Base-by-base conservation (phyloP, 1,140 invertebrate genomes). In the Cheumatopsyche charites region DNA sequence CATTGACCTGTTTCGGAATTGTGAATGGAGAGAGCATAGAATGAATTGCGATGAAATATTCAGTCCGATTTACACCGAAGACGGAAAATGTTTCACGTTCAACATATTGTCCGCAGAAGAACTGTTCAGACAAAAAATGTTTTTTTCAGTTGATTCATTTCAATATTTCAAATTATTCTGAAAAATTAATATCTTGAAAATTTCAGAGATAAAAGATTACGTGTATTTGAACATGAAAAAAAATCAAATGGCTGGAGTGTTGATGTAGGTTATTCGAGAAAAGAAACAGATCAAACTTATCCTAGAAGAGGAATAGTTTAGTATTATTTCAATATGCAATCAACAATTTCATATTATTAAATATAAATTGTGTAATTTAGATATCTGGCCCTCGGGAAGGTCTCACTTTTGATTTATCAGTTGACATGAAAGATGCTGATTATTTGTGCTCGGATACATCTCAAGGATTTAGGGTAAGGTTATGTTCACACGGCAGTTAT, bases 91-190 rank as follows among this genome's bases (percentile, higher is more conserved):
- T 19, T 52, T 19, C 19, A 19, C 71, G 52, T 77, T 81, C 1
- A 71, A 79, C 62, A 80, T 79, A 12, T 90, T 89, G 89, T 85
- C 80, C 71, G 80, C 90, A 45, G 87, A 90, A 75, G 77, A 79
- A 2, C 88, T 89, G 0, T 90, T 90, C 77, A 77, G 80, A 0
- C 67, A 77, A 6, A 75, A 78, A 6, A 80, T 21, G 49, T 19
- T 19, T 6, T 6, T 42, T 42, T 42, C 12, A 42, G 5, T 42
- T n/a, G n/a, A n/a, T 6, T n/a, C n/a, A 42, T 6, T 6, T 42
- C 5, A 42, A 42, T 42, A 12, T 42, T 5, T n/a, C n/a, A n/a
- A n/a, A n/a, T n/a, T n/a, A n/a, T n/a, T n/a, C n/a, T n/a, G n/a
- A n/a, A n/a, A n/a, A n/a, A n/a, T n/a, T n/a, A n/a, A n/a, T n/a